A percentile compares a stretch with the other conserved stretches of the same genome.
Conservation (phyloP, 2,113 vertebrate genomes). For the Callionymus lyra region DNA sequence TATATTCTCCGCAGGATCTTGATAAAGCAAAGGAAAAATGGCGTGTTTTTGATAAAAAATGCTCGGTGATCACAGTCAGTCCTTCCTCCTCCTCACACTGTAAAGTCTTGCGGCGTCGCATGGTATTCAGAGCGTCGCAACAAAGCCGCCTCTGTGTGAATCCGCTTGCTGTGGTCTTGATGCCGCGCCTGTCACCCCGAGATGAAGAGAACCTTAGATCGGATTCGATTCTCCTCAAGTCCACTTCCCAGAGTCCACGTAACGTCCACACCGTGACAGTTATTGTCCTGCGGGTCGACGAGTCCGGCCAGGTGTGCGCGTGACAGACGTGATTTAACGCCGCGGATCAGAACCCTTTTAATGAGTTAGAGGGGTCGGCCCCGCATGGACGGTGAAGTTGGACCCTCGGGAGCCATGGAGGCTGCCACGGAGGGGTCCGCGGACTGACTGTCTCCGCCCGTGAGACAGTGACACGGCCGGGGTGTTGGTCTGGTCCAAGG, state of each 20-base stretch:
- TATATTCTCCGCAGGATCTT: no score
- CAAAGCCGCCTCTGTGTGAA: conserved; percentile 42
- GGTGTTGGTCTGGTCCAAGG: conserved; percentile 18
- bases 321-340: conserved; percentile 51
- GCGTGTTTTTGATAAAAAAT: neutral
- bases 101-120: conserved; percentile 11
- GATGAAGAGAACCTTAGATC: conserved; percentile 4
- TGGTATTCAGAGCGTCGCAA: conserved; percentile 24
- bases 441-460: conserved; percentile 25
- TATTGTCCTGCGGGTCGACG: conserved; percentile 49
- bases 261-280: conserved; percentile 38
- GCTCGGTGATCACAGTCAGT: conserved; percentile 12
- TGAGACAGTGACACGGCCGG: conserved; percentile 20
- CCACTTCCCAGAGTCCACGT: conserved; percentile 15
- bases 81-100: conserved; percentile 7
- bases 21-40: no score
- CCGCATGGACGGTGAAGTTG: conserved; percentile 39
- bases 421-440: conserved; percentile 24
- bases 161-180: conserved; percentile 25
- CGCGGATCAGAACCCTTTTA: conserved; percentile 40
- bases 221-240: neutral
- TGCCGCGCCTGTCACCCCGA: conserved; percentile 27
- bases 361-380: conserved; percentile 41
- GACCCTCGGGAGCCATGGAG: conserved; percentile 42
- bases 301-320: conserved; percentile 54